Percentiles rank a stretch among this genome's conserved stretches.
Conservation (phyloP, 2,888 invertebrate genomes). For the Hypercompe scribonia region DNA sequence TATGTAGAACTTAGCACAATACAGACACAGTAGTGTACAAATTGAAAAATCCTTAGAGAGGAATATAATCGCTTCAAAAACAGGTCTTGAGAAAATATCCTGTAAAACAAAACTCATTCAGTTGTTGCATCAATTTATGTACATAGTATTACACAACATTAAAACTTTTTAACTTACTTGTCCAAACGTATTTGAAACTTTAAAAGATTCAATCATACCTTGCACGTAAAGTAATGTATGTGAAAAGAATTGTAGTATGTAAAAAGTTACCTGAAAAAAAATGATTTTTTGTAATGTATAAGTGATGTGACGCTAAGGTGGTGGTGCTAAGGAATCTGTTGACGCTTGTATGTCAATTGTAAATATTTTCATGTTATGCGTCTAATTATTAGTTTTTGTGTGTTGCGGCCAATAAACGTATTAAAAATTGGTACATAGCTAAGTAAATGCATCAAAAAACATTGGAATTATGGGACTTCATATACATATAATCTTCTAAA, state of each 20-base stretch:
- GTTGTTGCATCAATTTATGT: not conserved
- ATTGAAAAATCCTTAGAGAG: constrained; percentile 12
- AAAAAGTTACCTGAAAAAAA: constrained; percentile 9
- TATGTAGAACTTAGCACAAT: constrained; percentile 30
- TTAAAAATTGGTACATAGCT: not conserved
- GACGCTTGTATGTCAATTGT: no score
- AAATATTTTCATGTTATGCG: no score
- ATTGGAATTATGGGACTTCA: not conserved
- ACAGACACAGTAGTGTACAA: constrained; percentile 9
- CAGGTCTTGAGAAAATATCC: not conserved
- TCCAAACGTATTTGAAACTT: not conserved
- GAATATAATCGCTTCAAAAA: constrained; percentile 4
- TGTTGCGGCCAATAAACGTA: no score
- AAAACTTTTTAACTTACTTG: not conserved
- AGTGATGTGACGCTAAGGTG: not conserved
- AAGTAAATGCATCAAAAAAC: not conserved
- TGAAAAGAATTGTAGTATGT: not conserved
- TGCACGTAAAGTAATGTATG: constrained; percentile 5
- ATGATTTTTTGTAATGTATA: not conserved
- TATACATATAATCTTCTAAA: no score
- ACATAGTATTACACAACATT: no score
- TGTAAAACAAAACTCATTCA: not conserved
- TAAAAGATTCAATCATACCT: constrained; percentile 10
- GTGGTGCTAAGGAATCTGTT: no score
- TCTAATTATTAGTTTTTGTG: no score